A percentile compares a stretch with the other conserved stretches of the same genome.
Conservation (phyloP, 2,113 vertebrate genomes). For the Equus quagga region DNA sequence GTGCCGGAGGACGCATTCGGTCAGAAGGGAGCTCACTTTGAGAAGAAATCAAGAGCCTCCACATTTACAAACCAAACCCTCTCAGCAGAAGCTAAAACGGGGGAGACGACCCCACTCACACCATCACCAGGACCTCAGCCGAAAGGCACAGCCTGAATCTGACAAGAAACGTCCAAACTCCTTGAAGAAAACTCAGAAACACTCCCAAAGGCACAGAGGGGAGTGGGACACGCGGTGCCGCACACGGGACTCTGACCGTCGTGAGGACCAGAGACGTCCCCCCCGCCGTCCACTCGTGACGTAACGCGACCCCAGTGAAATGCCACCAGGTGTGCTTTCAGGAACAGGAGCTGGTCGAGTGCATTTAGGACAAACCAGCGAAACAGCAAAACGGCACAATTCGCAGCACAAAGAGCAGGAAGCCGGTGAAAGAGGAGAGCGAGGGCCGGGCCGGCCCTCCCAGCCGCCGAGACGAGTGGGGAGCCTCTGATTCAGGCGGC, state of each 20-base stretch:
- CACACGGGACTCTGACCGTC: too few relatives aligned
- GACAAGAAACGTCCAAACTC: rapidly evolving
- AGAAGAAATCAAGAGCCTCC: not conserved
- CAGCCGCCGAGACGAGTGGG: rapidly evolving
- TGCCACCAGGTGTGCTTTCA: not conserved
- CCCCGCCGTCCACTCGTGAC: too few relatives aligned
- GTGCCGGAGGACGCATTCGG: not conserved
- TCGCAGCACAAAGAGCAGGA: not conserved
- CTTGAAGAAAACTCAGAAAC: rapidly evolving
- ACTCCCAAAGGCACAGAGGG: not conserved
- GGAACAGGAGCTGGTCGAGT: not conserved
- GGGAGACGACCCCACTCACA: not conserved
- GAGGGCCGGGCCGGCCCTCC: not conserved
- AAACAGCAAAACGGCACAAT: not conserved
- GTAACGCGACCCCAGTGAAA: not conserved
- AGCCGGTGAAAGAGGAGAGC: not conserved
- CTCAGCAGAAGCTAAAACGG: rapidly evolving
- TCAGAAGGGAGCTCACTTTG: not conserved
- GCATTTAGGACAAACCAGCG: not conserved
- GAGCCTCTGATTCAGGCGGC: too few relatives aligned
- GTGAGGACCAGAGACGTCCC: too few relatives aligned
- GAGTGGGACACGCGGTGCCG: not conserved
- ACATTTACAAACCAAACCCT: not conserved
- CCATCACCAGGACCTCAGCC: not conserved
- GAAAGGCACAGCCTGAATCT: rapidly evolving